A percentile compares a stretch with the other conserved stretches of the same genome.
phyloP scores from a whole-genome alignment of 2,113 vertebrate genomes.

The Onychorhynchus coronatus region DNA sequence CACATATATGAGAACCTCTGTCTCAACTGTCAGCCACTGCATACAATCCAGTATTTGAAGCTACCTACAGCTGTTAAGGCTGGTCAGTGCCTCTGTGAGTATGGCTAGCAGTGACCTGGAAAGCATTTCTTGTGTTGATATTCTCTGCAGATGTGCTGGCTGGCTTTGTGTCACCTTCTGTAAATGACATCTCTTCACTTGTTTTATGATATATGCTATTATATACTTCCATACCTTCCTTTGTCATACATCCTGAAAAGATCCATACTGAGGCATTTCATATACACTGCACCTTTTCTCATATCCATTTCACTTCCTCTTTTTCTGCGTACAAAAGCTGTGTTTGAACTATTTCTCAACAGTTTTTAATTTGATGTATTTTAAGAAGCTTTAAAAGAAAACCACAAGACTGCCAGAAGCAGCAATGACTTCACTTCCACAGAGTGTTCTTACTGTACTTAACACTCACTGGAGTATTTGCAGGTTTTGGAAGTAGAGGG shows the following conservation, averaged over 20 bases:
- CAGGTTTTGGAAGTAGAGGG: neutral
- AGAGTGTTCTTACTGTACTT: neutral
- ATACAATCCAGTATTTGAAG: neutral
- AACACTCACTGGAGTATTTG: neutral
- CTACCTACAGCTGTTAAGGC: neutral
- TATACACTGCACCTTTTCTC: neutral
- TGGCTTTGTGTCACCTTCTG: neutral
- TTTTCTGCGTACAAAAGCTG: neutral
- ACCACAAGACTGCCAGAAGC: neutral
- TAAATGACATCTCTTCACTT: neutral
- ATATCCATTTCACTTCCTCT: neutral
- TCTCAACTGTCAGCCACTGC: neutral
- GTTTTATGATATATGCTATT: neutral
- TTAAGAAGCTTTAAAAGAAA: constrained; percentile 5
- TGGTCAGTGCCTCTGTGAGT: neutral
- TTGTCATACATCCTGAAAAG: neutral
- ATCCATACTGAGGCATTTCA: neutral
- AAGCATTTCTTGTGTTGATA: neutral
- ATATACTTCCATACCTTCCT: neutral
- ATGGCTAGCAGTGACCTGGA: neutral
- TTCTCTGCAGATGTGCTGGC: neutral
- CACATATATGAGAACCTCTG: rapidly evolving
- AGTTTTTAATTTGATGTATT: neutral
- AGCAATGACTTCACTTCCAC: neutral
- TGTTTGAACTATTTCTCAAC: neutral